Evolutionary conservation across 2,113 vertebrate genomes (phyloP), one percentile per base, ranked within the genome.

Genomic region (Phylloscopus trochilus): DNA sequence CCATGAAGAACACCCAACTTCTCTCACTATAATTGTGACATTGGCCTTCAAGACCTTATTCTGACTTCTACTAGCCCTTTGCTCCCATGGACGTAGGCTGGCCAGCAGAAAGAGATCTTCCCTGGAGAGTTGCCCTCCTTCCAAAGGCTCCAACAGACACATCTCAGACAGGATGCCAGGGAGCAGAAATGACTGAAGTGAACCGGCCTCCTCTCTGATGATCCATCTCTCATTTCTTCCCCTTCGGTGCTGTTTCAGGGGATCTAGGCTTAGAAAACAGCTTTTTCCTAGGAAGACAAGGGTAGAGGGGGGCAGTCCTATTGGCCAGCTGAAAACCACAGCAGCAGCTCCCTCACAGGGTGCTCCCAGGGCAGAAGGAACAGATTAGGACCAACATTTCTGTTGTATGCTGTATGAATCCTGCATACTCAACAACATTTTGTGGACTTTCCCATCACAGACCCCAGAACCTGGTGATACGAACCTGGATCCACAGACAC

Each of bases 71-170:
- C 56, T 62, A 51, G 39, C 27, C 68, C 37, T 77, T 83, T 2
- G 8, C 35, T 60, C 41, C 28, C 0, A 0, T 6, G 0, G 1
- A 27, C 41, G 11, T 12, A 79, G 27, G 21, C 43, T 70, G 44
- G 49, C 20, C 73, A 81, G 68, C 14, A 41, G 24, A 68, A 17
- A 72, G 30, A 67, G 28, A 56, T 31, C 28, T 41, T 86, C 43
- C 31, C 46, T 39, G 27, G 33, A 68, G 39, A 83, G 41, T 3
- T 67, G 69, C 52, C 8, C 52, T 91, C 73, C 43, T 63, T 83
- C 37, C 30, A 46, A 39, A 56, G 52, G 68, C 80, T 89, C 59
- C 67, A 59, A 88, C 63, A 87, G 51, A 77, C 15, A 46, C 22
- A 55, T 59, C 47, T 70, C 1, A 1, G 44, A n/a, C 63, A 69